phyloP scores from a whole-genome alignment of 2,888 invertebrate genomes.

The Ametastegia equiseti region DNA sequence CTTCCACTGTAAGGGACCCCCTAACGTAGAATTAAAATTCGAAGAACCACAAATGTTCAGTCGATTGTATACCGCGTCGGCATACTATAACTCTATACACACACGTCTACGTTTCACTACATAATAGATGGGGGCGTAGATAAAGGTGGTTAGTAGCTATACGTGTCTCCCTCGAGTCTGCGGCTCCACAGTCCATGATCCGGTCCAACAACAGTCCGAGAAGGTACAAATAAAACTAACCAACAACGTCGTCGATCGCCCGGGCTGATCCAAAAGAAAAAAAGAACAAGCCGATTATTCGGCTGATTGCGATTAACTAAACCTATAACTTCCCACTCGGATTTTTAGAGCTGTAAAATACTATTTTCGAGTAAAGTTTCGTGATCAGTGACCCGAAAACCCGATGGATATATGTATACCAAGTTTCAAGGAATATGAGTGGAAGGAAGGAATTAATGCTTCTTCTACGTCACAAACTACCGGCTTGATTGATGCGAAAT shows the following conservation, averaged over 20 bases:
- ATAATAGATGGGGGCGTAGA: slow-evolving; percentile 45
- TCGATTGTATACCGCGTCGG: not conserved
- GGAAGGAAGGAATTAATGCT: too few species aligned
- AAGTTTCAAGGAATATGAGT: too few species aligned
- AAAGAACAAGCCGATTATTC: too few species aligned
- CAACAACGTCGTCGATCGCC: not conserved
- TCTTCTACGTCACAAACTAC: too few species aligned
- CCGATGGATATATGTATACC: too few species aligned
- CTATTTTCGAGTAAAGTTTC: too few species aligned
- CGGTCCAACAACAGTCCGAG: not conserved
- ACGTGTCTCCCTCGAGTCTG: slow-evolving; percentile 37
- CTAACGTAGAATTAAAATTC: slow-evolving; percentile 26
- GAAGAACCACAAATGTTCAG: slow-evolving; percentile 8
- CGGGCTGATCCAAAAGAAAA: slow-evolving; percentile 11
- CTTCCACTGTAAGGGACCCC: not conserved
- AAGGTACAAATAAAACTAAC: slow-evolving; percentile 14
- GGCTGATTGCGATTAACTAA: too few species aligned
- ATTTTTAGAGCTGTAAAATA: too few species aligned
- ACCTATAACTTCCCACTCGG: too few species aligned
- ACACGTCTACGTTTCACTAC: not conserved
- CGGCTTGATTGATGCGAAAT: too few species aligned
- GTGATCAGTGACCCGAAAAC: too few species aligned
- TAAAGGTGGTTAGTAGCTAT: slow-evolving; percentile 44
- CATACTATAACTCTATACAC: not conserved
- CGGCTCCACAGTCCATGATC: slow-evolving; percentile 2